Evolutionary conservation across 2,797 vertebrate species (phyloP).

Genomic region (Tragelaphus oryx): DNA sequence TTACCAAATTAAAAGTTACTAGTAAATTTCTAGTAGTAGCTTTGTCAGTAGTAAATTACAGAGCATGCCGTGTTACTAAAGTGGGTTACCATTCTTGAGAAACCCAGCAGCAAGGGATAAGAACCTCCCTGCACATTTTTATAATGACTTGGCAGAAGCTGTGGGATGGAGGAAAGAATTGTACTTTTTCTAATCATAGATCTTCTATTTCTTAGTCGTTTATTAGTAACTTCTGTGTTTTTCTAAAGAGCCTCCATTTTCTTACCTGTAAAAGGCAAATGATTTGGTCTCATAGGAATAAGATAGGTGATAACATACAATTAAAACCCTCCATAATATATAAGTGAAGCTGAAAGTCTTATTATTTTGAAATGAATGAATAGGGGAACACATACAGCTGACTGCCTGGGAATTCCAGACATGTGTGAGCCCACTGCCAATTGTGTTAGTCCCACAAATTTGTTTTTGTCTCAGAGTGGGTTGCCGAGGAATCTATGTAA

Average conservation of each 20-base stretch:
- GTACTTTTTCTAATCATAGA: background rate
- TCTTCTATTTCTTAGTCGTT: background rate
- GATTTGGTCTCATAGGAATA: background rate
- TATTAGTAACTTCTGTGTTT: background rate
- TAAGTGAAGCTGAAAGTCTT: background rate
- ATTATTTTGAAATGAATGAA: background rate
- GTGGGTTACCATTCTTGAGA: background rate
- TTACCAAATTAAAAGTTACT: conserved; percentile 1
- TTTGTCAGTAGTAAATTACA: background rate
- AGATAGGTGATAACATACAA: background rate
- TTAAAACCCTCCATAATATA: background rate
- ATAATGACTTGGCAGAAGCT: background rate
- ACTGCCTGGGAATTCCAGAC: background rate
- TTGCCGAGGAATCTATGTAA: background rate
- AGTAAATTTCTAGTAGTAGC: background rate
- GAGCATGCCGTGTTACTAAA: background rate
- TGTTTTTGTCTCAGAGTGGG: background rate
- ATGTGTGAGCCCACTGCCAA: background rate
- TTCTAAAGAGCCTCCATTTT: background rate
- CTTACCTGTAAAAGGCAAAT: background rate
- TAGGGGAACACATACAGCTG: background rate
- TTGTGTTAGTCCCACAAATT: background rate
- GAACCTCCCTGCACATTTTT: background rate
- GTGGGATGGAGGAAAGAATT: background rate
- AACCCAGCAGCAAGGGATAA: background rate